phyloP scores from a whole-genome alignment of 2,797 vertebrate genomes.

The Argya squamiceps region DNA sequence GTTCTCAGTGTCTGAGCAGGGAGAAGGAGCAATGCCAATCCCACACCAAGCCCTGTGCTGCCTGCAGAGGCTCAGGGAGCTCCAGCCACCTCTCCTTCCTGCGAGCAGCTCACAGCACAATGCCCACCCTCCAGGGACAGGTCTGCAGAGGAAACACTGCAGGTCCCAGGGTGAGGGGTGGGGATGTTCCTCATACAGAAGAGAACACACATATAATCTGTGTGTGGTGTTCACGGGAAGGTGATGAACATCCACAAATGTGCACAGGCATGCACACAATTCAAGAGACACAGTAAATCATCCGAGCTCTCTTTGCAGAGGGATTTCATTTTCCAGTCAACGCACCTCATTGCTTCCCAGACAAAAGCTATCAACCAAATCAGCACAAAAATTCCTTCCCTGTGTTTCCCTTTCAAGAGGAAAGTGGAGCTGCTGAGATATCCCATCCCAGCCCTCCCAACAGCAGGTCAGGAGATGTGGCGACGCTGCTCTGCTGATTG shows the following conservation, averaged over 20 bases:
- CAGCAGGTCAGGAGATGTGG: not conserved
- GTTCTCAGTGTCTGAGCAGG: not conserved
- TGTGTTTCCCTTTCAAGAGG: not conserved
- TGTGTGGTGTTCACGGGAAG: fast-evolving
- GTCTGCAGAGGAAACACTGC: not conserved
- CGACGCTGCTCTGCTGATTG: not conserved
- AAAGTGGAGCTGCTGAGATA: not conserved
- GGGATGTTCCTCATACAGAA: not conserved
- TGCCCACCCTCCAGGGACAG: not conserved
- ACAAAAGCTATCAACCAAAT: conserved; percentile 7
- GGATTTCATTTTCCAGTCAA: not conserved
- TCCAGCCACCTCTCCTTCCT: not conserved
- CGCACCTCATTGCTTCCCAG: not conserved
- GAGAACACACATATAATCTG: fast-evolving
- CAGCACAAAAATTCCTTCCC: not conserved
- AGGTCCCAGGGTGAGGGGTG: not conserved
- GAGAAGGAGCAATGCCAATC: fast-evolving
- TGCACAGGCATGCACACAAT: fast-evolving
- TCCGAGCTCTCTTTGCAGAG: not conserved
- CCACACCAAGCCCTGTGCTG: fast-evolving
- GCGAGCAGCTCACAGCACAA: fast-evolving
- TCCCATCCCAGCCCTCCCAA: not conserved
- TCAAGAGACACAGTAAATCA: not conserved
- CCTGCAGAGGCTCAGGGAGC: not conserved
- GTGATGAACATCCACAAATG: not conserved